phyloP scores from a whole-genome alignment of 2,888 invertebrate genomes.

The Geophilus truncorum region DNA sequence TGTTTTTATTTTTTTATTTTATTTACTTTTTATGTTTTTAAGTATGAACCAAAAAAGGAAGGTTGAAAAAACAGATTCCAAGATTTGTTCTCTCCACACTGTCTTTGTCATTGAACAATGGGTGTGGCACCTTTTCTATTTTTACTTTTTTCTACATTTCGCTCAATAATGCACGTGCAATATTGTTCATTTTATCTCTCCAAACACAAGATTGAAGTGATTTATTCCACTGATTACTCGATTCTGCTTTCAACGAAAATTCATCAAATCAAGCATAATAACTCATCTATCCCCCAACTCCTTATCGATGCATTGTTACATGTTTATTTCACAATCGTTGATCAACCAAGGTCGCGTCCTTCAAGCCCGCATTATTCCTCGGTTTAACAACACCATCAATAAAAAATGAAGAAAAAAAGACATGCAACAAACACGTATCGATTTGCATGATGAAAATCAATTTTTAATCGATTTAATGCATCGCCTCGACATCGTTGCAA shows the following conservation, averaged over 20 bases:
- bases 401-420: background rate
- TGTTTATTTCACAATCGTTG: background rate
- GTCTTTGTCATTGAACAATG: slow-evolving; percentile 11
- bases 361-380: background rate
- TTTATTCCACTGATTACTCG: background rate
- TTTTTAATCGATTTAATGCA: background rate
- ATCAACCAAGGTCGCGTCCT: slow-evolving; percentile 15
- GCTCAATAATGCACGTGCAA: slow-evolving; percentile 27
- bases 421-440: background rate
- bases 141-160: slow-evolving; percentile 2
- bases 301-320: background rate
- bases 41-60: background rate
- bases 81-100: slow-evolving; percentile 5
- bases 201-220: background rate
- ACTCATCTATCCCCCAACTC: background rate
- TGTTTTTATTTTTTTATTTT: background rate
- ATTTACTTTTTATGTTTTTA: background rate
- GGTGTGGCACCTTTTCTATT: slow-evolving; percentile 18
- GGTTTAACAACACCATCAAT: background rate
- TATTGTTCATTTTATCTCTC: background rate
- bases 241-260: background rate
- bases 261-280: background rate
- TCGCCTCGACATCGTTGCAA: background rate
- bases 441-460: background rate
- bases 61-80: background rate